These are phyloP conservation scores for Perodicticus potto DNA, from an alignment of 2,797 vertebrate species.

Conservation along the genomic window DNA sequence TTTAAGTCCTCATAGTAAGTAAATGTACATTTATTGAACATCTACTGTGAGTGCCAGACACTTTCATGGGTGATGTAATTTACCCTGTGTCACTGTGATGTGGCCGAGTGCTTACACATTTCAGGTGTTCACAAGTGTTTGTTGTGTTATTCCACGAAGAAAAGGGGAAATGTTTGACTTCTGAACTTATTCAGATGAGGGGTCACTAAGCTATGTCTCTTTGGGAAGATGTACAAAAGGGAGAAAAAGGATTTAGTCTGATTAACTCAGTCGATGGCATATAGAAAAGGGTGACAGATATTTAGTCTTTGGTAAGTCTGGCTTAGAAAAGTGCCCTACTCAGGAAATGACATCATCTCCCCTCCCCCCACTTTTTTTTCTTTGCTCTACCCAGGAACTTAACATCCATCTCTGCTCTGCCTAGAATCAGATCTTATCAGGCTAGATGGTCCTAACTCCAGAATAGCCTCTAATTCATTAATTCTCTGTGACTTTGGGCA, in stretches of 20 bases:
- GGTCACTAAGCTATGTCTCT: background rate
- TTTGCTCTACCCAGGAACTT: background rate
- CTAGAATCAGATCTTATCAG: background rate
- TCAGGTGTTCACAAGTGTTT: background rate
- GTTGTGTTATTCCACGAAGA: background rate
- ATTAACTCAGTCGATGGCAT: background rate
- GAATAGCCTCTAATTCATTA: background rate
- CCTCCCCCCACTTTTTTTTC: background rate
- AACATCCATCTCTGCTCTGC: background rate
- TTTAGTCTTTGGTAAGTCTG: background rate
- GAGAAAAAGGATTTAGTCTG: background rate
- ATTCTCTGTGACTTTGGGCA: constrained; percentile 8
- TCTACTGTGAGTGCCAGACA: background rate
- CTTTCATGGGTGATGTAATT: background rate
- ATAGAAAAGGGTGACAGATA: background rate
- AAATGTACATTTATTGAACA: background rate
- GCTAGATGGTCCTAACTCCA: background rate
- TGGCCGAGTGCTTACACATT: background rate
- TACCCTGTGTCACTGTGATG: background rate
- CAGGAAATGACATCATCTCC: background rate
- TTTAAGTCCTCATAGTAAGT: background rate
- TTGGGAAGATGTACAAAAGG: background rate
- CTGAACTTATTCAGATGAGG: background rate
- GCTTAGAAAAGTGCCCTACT: constrained; percentile 31
- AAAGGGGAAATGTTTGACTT: background rate